phyloP scores from a whole-genome alignment of 2,797 vertebrate genomes.

The Strix occidentalis region DNA sequence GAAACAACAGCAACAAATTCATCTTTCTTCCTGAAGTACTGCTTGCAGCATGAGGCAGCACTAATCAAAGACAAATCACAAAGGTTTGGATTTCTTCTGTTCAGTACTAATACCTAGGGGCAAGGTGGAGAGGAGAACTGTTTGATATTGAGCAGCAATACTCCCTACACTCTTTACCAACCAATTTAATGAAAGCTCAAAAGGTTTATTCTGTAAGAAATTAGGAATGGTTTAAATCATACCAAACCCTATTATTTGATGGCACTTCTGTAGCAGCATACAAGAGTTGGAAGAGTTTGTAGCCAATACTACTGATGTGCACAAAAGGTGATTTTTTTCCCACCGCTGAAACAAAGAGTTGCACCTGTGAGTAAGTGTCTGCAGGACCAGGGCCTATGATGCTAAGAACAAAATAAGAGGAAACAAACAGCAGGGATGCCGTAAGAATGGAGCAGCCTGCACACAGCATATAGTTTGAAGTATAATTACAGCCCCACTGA shows the following conservation, averaged over 20 bases:
- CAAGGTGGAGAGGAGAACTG: slow-evolving; percentile 12
- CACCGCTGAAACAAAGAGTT: slow-evolving; percentile 1
- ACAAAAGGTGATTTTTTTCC: not conserved
- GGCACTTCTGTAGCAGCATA: not conserved
- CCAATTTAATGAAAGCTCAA: slow-evolving; percentile 18
- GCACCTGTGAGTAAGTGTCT: not conserved
- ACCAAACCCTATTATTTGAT: not conserved
- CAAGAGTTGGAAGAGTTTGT: not conserved
- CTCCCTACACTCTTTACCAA: not conserved
- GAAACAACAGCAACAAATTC: slow-evolving; percentile 60
- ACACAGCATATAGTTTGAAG: slow-evolving; percentile 46
- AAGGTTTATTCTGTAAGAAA: slow-evolving; percentile 17
- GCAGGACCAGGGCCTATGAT: not conserved
- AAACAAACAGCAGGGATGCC: slow-evolving; percentile 54
- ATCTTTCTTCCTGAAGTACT: slow-evolving; percentile 45
- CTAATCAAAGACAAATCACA: slow-evolving; percentile 63
- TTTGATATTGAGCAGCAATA: slow-evolving; percentile 23
- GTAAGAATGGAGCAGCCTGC: slow-evolving; percentile 6
- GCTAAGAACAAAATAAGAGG: slow-evolving; percentile 40
- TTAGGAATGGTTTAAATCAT: slow-evolving; percentile 1
- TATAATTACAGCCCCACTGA: slow-evolving; percentile 67
- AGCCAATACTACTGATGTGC: not conserved
- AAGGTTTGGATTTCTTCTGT: slow-evolving; percentile 45
- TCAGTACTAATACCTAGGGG: slow-evolving; percentile 29
- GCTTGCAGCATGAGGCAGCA: slow-evolving; percentile 50